phyloP scores from a whole-genome alignment of 2,888 invertebrate genomes.

The Epistrophe eligans region DNA sequence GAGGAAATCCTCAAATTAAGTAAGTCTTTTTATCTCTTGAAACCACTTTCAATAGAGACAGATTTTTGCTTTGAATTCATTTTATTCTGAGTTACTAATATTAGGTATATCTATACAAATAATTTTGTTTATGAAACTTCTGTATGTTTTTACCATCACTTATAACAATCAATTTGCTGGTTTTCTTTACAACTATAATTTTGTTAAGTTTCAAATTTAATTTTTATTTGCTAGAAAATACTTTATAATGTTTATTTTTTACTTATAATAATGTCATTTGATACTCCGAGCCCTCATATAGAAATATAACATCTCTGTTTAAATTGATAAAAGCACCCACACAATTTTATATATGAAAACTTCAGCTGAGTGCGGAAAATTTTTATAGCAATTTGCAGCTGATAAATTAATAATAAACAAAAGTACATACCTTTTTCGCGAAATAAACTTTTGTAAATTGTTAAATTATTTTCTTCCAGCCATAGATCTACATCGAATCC shows the following conservation, averaged over 20 bases:
- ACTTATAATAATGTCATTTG: neutral
- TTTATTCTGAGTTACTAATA: no score
- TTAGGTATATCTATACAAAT: no score
- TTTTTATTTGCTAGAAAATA: neutral
- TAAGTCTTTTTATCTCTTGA: no score
- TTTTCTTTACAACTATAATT: no score
- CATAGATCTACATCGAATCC: conserved; percentile 88
- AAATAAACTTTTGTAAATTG: conserved; percentile 89
- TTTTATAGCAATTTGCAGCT: conserved; percentile 4
- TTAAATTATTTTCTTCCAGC: conserved; percentile 90
- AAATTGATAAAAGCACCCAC: neutral
- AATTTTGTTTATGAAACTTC: no score
- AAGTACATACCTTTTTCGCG: conserved; percentile 90
- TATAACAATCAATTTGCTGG: no score
- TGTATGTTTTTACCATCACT: no score
- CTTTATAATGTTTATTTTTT: neutral
- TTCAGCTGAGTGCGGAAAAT: conserved; percentile 18
- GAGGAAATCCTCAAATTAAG: no score
- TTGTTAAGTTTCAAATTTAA: no score
- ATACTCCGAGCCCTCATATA: neutral
- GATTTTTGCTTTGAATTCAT: no score
- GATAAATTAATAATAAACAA: conserved; percentile 18
- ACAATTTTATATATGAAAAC: conserved; percentile 14
- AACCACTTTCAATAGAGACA: no score
- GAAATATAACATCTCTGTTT: conserved; percentile 7